Percentiles rank a stretch among this genome's conserved stretches.
Conservation (phyloP, 1,140 invertebrate species). For the Globodera rostochiensis region DNA sequence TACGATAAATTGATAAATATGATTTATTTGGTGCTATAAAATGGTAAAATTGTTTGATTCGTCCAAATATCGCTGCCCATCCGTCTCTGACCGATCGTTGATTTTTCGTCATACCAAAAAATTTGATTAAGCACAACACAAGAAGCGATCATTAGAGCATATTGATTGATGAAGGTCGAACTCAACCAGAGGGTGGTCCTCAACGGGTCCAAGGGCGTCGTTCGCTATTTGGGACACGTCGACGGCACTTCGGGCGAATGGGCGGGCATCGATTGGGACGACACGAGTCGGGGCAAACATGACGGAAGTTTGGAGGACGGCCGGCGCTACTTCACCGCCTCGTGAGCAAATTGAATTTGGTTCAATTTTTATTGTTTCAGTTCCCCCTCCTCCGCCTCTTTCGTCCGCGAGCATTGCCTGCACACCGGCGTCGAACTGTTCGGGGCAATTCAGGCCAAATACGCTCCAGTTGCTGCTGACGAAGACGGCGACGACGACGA, state of each 20-base stretch:
- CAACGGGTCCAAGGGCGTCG: conserved; percentile 38
- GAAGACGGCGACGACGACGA: background rate
- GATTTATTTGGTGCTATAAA: too few relatives aligned
- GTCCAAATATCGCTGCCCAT: too few relatives aligned
- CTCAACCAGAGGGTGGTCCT: conserved; percentile 9
- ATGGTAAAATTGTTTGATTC: too few relatives aligned
- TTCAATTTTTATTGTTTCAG: conserved; percentile 34
- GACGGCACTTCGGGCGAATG: conserved; percentile 37
- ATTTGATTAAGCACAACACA: too few relatives aligned
- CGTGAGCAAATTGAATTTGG: conserved; percentile 26
- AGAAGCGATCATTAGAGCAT: too few relatives aligned
- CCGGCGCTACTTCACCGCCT: conserved; percentile 47
- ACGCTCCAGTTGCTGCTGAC: background rate
- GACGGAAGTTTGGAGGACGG: conserved; percentile 40
- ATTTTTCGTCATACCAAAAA: too few relatives aligned
- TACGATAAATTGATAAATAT: too few relatives aligned
- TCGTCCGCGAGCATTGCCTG: conserved; percentile 40
- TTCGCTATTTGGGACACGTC: conserved; percentile 36
- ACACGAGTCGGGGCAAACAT: conserved; percentile 48
- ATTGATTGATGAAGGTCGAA: background rate
- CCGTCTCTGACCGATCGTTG: too few relatives aligned
- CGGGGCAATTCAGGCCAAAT: conserved; percentile 37
- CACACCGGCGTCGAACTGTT: conserved; percentile 37
- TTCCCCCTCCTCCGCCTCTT: conserved; percentile 42
- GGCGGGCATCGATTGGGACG: conserved; percentile 54